These are phyloP conservation scores for Asarcornis scutulata DNA, from an alignment of 2,113 vertebrate species.

Conservation along the genomic window DNA sequence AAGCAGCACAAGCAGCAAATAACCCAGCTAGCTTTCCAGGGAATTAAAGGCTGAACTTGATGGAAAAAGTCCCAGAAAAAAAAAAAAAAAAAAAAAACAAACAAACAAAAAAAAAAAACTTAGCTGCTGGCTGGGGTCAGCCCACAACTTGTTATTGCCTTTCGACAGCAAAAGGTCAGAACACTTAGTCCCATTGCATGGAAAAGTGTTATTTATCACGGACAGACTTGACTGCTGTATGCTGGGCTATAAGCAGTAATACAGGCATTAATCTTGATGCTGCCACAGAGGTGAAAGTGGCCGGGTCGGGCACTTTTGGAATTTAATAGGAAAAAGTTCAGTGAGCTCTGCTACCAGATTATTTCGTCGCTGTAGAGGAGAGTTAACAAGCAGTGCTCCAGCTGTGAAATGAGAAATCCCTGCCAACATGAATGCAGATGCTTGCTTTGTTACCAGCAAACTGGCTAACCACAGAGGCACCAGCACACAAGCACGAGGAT, in stretches of 20 bases:
- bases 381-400: neutral
- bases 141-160: neutral
- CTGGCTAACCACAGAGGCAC: neutral
- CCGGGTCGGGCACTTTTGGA: neutral
- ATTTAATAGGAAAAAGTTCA: neutral
- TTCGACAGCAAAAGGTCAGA: neutral
- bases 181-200: neutral
- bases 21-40: neutral
- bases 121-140: neutral
- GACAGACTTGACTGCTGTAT: neutral
- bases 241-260: neutral
- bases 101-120: neutral
- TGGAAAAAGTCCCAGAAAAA: neutral
- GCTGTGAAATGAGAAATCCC: neutral
- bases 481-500: rapidly evolving
- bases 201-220: neutral
- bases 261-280: neutral
- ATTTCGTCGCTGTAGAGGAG: neutral
- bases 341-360: neutral
- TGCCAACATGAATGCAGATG: neutral
- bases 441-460: neutral
- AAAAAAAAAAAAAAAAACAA: neutral
- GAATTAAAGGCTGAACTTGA: neutral
- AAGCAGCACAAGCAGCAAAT: neutral
- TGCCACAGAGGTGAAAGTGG: neutral